A percentile compares a stretch with the other conserved stretches of the same genome.
phyloP scores from a whole-genome alignment of 35 echinoderm and acorn worm species.

The Eucidaris tribuloides region DNA sequence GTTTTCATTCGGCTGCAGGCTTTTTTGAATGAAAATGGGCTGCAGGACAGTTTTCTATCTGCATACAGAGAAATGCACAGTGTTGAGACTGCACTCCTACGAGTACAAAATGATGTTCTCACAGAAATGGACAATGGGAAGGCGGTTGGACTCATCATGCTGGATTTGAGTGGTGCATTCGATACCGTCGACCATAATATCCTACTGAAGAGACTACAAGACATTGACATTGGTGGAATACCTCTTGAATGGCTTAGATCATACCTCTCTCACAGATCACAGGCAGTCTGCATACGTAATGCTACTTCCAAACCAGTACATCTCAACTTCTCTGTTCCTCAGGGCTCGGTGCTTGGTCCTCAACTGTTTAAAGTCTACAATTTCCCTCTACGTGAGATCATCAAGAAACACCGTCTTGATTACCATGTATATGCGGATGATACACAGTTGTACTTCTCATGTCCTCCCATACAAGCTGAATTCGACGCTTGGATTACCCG shows the following conservation, averaged over 20 bases:
- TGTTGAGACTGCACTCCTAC: slow-evolving; percentile 58
- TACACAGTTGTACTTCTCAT: slow-evolving; percentile 41
- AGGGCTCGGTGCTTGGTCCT: slow-evolving; percentile 49
- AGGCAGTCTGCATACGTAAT: slow-evolving; percentile 34
- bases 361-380: slow-evolving; percentile 54
- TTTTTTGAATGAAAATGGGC: slow-evolving; percentile 28
- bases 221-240: slow-evolving; percentile 33
- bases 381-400: slow-evolving; percentile 32
- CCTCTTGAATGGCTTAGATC: slow-evolving; percentile 64
- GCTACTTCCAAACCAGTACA: slow-evolving; percentile 24
- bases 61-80: slow-evolving; percentile 66
- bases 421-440: slow-evolving; percentile 51
- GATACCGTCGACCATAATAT: slow-evolving; percentile 75
- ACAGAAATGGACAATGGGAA: slow-evolving; percentile 53
- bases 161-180: slow-evolving; percentile 61
- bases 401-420: slow-evolving; percentile 29
- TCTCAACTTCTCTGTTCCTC: slow-evolving; percentile 50
- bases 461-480: slow-evolving; percentile 19
- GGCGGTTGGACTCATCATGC: slow-evolving; percentile 50
- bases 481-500: slow-evolving; percentile 4
- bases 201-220: slow-evolving; percentile 41
- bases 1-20: slow-evolving; percentile 28
- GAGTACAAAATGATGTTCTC: slow-evolving; percentile 75
- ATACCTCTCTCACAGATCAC: slow-evolving; percentile 50
- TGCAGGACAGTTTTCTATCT: slow-evolving; percentile 66